Conservation (phyloP, 2,888 invertebrate species). For the Penaeus monodon region DNA sequence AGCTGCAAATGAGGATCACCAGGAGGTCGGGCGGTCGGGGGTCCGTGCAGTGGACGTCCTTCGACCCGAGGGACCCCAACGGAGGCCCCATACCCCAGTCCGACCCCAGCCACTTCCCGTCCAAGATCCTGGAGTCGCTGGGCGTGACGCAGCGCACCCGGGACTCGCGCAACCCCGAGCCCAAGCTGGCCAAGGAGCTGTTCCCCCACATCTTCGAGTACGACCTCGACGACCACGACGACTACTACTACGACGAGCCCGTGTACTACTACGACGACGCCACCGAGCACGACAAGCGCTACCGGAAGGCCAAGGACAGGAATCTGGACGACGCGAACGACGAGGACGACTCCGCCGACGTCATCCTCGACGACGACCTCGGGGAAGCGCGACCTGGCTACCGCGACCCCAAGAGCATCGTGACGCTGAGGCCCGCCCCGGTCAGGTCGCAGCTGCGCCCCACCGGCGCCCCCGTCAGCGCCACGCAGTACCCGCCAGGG, state of each 20-base stretch:
- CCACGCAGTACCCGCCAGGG: conserved; percentile 57
- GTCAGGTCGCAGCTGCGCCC: background rate
- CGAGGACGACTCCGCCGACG: conserved; percentile 22
- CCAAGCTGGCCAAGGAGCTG: conserved; percentile 52
- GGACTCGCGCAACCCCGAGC: conserved; percentile 13
- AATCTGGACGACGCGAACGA: conserved; percentile 22
- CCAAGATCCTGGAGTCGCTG: conserved; percentile 45
- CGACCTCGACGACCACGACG: conserved; percentile 58
- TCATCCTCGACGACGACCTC: conserved; percentile 26
- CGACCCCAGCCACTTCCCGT: conserved; percentile 37
- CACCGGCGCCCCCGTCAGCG: conserved; percentile 29
- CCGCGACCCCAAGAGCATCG: conserved; percentile 23
- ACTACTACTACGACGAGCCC: conserved; percentile 63
- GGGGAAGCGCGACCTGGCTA: conserved; percentile 26
- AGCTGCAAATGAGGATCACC: conserved; percentile 2
- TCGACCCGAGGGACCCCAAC: conserved; percentile 33
- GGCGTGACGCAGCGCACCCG: conserved; percentile 43
- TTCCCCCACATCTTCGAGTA: conserved; percentile 64
- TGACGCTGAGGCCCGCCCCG: conserved; percentile 15
- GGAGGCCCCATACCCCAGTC: conserved; percentile 48
- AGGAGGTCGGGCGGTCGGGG: background rate
- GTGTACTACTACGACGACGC: conserved; percentile 44
- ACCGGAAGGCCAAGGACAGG: conserved; percentile 9
- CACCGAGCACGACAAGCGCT: conserved; percentile 8
- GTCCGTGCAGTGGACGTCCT: background rate